Evolutionary conservation across 1,140 invertebrate species (phyloP).

Genomic region (Drosophila jambulina): DNA sequence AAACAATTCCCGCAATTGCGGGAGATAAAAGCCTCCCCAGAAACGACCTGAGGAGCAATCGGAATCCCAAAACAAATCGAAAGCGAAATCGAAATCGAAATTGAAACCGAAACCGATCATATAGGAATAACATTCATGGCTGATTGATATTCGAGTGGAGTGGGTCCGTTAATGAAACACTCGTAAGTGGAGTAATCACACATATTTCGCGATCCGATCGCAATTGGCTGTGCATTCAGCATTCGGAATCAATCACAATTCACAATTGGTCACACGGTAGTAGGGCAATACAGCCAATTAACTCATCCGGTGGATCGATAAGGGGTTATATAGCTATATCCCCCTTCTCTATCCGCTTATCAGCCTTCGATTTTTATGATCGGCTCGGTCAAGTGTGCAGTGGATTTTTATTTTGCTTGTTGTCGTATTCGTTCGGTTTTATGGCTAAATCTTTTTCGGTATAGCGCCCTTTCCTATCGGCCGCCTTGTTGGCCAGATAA

Average conservation of each 20-base stretch:
- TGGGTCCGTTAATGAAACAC: slow-evolving; percentile 59
- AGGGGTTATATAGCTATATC: slow-evolving; percentile 18
- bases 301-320: slow-evolving; percentile 48
- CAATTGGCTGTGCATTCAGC: slow-evolving; percentile 48
- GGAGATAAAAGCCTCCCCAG: slow-evolving; percentile 18
- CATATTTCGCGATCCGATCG: slow-evolving; percentile 59
- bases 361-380: slow-evolving; percentile 36
- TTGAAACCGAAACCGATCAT: slow-evolving; percentile 25
- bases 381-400: slow-evolving; percentile 22
- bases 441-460: slow-evolving; percentile 48
- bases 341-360: slow-evolving; percentile 6
- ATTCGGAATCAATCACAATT: slow-evolving; percentile 77
- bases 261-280: slow-evolving; percentile 48
- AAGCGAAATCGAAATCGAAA: slow-evolving; percentile 11
- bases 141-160: slow-evolving; percentile 75
- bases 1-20: slow-evolving; percentile 43
- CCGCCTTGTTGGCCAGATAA: slow-evolving; percentile 33
- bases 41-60: slow-evolving; percentile 6
- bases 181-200: slow-evolving; percentile 75
- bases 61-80: slow-evolving; percentile 20
- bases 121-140: slow-evolving; percentile 52
- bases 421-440: slow-evolving; percentile 20
- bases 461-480: slow-evolving; percentile 37
- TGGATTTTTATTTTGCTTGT: slow-evolving; percentile 43
- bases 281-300: slow-evolving; percentile 72